phyloP scores from a whole-genome alignment of 1,140 invertebrate genomes.

The Drosophila nigrodunni region DNA sequence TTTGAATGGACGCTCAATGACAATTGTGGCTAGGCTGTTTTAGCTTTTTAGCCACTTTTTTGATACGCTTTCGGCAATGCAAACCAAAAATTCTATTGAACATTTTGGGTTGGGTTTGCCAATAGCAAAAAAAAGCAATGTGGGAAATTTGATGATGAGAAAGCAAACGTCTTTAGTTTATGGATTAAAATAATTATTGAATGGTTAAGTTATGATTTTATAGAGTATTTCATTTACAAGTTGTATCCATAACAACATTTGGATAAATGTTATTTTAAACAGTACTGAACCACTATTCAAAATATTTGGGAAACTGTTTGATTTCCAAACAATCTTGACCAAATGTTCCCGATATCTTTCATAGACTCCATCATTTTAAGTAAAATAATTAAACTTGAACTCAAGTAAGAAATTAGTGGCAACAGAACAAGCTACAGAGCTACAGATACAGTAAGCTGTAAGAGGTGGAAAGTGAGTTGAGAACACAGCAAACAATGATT shows the following conservation, averaged over 20 bases:
- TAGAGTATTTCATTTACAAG: too few species aligned
- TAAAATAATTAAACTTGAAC: not conserved
- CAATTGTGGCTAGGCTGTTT: constrained; percentile 64
- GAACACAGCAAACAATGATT: constrained; percentile 22
- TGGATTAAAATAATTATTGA: too few species aligned
- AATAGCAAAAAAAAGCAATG: constrained; percentile 2
- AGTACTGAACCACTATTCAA: too few species aligned
- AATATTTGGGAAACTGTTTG: too few species aligned
- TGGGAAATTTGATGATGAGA: constrained; percentile 29
- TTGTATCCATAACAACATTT: too few species aligned
- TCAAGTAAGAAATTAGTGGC: not conserved
- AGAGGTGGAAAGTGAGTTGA: not conserved
- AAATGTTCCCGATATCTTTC: too few species aligned
- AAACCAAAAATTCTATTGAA: constrained; percentile 41
- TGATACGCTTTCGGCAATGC: constrained; percentile 56
- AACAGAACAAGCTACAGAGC: not conserved
- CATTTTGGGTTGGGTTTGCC: constrained; percentile 40
- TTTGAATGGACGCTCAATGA: constrained; percentile 83
- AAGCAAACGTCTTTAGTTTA: not conserved
- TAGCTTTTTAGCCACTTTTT: constrained; percentile 53
- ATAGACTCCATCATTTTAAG: not conserved
- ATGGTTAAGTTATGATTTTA: too few species aligned
- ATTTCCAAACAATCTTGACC: too few species aligned
- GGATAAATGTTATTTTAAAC: too few species aligned
- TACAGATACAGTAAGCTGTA: not conserved